A percentile compares a stretch with the other conserved stretches of the same genome.
Conservation (phyloP, 1,140 invertebrate species). For the Sweltsa coloradensis region DNA sequence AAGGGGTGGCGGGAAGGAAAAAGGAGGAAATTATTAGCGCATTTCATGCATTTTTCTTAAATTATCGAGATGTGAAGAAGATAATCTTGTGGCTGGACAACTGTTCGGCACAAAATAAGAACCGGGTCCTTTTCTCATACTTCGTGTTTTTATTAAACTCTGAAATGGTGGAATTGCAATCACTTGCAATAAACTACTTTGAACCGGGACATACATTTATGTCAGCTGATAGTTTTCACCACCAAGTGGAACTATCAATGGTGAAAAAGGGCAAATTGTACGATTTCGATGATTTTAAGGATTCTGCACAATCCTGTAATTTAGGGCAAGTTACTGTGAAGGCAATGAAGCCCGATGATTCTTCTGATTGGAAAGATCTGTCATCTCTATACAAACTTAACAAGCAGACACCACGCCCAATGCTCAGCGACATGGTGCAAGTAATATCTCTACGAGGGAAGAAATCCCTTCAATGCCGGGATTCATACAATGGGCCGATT, state of each 20-base stretch:
- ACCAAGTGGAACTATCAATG: slow-evolving; percentile 20
- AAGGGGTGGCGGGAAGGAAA: slow-evolving; percentile 18
- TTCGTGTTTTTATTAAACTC: slow-evolving; percentile 14
- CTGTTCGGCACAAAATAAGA: slow-evolving; percentile 18
- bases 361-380: neutral
- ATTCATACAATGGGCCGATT: neutral
- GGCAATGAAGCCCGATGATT: neutral
- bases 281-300: slow-evolving; percentile 24
- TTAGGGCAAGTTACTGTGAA: neutral
- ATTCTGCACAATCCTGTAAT: slow-evolving; percentile 1
- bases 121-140: slow-evolving; percentile 11
- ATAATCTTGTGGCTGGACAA: slow-evolving; percentile 19
- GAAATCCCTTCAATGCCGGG: neutral
- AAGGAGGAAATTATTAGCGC: slow-evolving; percentile 22
- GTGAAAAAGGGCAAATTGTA: slow-evolving; percentile 20
- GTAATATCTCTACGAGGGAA: neutral
- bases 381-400: neutral
- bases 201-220: slow-evolving; percentile 22
- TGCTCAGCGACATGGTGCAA: neutral
- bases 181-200: slow-evolving; percentile 18
- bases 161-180: slow-evolving; percentile 18
- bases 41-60: slow-evolving; percentile 14
- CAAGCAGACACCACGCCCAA: neutral
- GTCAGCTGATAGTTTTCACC: slow-evolving; percentile 24
- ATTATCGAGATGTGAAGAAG: slow-evolving; percentile 15